Evolutionary conservation across 2,113 vertebrate genomes (phyloP).

Genomic region (Eonycteris spelaea): DNA sequence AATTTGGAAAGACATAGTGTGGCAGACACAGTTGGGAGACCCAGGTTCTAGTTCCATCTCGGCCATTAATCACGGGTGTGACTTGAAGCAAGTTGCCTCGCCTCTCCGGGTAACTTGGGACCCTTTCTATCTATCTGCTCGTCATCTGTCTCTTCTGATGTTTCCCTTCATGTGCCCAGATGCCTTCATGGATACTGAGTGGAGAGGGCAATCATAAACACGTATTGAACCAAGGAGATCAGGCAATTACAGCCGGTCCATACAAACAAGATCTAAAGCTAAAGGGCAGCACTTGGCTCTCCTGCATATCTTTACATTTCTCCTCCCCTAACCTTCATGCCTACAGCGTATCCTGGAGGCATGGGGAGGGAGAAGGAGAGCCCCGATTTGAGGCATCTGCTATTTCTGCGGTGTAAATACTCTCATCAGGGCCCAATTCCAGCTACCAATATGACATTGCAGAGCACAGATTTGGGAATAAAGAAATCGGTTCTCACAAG

Average conservation of each 20-base stretch:
- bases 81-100: neutral
- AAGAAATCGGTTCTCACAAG: neutral
- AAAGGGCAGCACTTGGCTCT: neutral
- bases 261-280: neutral
- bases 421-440: neutral
- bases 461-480: neutral
- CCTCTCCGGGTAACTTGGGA: neutral
- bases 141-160: neutral
- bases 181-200: neutral
- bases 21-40: neutral
- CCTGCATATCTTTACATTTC: neutral
- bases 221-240: neutral
- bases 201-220: neutral
- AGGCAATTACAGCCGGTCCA: neutral
- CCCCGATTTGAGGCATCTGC: neutral
- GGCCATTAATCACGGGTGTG: neutral
- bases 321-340: neutral
- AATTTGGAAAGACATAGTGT: neutral
- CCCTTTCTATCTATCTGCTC: neutral
- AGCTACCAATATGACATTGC: neutral
- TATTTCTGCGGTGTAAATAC: neutral
- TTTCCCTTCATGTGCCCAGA: neutral
- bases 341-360: neutral
- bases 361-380: rapidly evolving
- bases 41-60: neutral